Percentiles rank a stretch among this genome's conserved stretches.
phyloP scores from a whole-genome alignment of 2,888 invertebrate species.

The Catonia carolina region DNA sequence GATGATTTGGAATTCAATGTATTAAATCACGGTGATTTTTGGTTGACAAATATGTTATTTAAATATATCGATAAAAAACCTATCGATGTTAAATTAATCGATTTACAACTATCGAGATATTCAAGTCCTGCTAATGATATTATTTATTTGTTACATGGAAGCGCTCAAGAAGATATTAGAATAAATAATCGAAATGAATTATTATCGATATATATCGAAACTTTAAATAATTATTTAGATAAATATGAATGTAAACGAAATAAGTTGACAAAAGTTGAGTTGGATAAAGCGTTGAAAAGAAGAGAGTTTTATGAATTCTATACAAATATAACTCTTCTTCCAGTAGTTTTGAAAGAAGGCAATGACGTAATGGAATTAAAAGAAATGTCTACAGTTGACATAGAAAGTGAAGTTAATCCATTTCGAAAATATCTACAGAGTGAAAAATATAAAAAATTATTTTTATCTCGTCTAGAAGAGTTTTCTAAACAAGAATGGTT shows the following conservation, averaged over 20 bases:
- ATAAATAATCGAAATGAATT: neutral
- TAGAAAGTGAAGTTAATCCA: neutral
- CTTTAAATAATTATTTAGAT: neutral
- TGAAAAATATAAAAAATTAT: no score
- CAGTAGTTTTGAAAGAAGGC: neutral
- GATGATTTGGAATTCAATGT: constrained; percentile 20
- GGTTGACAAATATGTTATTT: constrained; percentile 29
- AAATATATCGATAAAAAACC: constrained; percentile 18
- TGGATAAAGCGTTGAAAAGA: neutral
- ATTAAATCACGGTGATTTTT: constrained; percentile 27
- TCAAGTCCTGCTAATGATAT: constrained; percentile 26
- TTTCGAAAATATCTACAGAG: no score
- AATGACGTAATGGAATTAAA: neutral
- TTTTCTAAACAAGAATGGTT: no score
- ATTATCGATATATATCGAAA: neutral
- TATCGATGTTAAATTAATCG: constrained; percentile 22
- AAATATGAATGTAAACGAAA: neutral
- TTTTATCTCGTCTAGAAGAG: no score
- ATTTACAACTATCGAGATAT: constrained; percentile 24
- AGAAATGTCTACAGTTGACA: neutral
- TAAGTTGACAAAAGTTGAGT: neutral
- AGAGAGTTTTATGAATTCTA: neutral
- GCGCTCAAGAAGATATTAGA: neutral
- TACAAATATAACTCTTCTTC: neutral
- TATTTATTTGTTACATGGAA: constrained; percentile 17